Percentiles rank a stretch among this genome's conserved stretches.
phyloP scores from a whole-genome alignment of 2,888 invertebrate species.

The Caenorhabditis doughertyi region DNA sequence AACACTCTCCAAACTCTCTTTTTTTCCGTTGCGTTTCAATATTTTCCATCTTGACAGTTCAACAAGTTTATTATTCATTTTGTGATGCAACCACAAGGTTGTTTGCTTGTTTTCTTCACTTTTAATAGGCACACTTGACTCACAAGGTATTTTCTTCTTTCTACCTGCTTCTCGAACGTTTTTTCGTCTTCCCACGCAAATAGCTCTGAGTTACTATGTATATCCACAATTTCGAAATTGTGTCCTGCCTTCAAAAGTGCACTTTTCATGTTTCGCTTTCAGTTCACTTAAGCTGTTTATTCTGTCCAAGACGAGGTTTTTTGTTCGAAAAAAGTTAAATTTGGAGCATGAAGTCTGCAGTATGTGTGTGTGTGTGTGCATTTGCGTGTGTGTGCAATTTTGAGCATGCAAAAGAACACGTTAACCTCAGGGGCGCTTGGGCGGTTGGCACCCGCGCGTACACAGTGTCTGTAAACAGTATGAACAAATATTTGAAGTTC shows the following conservation, averaged over 20 bases:
- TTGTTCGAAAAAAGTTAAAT: constrained; percentile 51
- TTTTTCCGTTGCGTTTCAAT: no score
- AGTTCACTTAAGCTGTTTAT: constrained; percentile 28
- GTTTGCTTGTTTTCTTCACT: constrained; percentile 6
- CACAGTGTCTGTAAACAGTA: constrained; percentile 64
- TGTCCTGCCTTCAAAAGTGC: constrained; percentile 12
- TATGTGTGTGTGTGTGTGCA: neutral
- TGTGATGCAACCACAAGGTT: neutral
- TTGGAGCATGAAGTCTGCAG: constrained; percentile 33
- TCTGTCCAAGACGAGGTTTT: constrained; percentile 32
- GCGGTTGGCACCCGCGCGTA: constrained; percentile 43
- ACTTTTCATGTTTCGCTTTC: constrained; percentile 1
- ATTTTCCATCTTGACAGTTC: neutral
- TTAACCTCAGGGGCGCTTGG: constrained; percentile 12
- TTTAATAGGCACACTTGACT: constrained; percentile 17
- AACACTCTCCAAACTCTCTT: neutral
- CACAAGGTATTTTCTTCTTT: neutral
- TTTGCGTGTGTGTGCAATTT: constrained; percentile 24
- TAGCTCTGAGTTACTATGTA: neutral
- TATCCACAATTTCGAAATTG: neutral
- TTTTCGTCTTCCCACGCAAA: constrained; percentile 27
- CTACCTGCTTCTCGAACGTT: neutral
- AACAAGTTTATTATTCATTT: neutral
- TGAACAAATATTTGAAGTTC: constrained; percentile 62
- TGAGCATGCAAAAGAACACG: constrained; percentile 49